Base-by-base conservation (phyloP, 2,113 vertebrate species). In the Sprattus sprattus region DNA sequence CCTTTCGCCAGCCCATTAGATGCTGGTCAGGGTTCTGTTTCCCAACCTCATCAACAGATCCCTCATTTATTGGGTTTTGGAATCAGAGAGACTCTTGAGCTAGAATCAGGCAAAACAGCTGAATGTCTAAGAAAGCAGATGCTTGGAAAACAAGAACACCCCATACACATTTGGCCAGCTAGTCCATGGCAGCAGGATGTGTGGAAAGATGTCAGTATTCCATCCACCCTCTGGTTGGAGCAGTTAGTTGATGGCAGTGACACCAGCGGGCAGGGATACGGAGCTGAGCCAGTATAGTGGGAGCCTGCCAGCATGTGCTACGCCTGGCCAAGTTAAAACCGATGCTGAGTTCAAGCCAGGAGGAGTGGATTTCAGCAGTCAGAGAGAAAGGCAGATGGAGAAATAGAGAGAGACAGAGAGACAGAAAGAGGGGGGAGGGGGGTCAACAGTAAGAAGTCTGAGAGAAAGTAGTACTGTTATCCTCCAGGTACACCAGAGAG, bases 281-380 rank as follows among this genome's bases (percentile, higher is more conserved):
- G 71, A 44, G 32, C 71, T 32, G 32, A 78, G 71, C 71, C 71
- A 78, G 71, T 15, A 2, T 4, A 54, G 16, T 44, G 71, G 6
- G 9, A 28, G 64, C 25, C 28, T 78, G 71, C 71, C 71, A 78
- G 15, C 25, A 78, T 28, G 11, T 39, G 71, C 25, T 32, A 3
- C 9, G 4, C 11, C 3, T 32, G 32, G 71, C 71, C 71, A 78
- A 78, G 71, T 39, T 11, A 39, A 78, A 78, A 78, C 28, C 39
- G 71, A 78, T 78, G 28, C 71, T 78, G 3, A 60, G 71, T 32
- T 32, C 28, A 78, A 78, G 28, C 25, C 32, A 78, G 71, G 32
- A 75, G 67, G 67, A 39, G 25, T 39, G 71, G 28, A 78, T 78
- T 78, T 78, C 71, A 39, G 28, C 71, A 78, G 39, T 78, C 71